phyloP scores from a whole-genome alignment of 2,888 invertebrate species.

The Chrysomela aeneicollis region DNA sequence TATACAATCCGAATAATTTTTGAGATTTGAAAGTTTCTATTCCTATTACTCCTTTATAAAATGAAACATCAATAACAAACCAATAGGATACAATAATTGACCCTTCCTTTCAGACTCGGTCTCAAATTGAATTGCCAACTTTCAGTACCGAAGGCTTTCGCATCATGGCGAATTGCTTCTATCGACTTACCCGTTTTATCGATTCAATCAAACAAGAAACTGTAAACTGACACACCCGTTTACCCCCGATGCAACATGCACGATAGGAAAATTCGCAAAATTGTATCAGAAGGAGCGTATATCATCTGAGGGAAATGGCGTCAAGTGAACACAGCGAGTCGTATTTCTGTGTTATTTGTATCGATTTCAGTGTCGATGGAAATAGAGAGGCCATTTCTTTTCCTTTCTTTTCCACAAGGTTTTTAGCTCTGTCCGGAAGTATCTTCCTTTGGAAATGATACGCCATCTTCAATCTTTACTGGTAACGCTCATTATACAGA shows the following conservation, averaged over 20 bases:
- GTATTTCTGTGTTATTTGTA: neutral
- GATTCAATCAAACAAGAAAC: constrained; percentile 11
- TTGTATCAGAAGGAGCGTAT: constrained; percentile 9
- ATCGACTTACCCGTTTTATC: constrained; percentile 8
- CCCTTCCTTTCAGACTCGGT: neutral
- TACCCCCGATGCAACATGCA: neutral
- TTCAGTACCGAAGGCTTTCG: neutral
- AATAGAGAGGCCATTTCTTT: neutral
- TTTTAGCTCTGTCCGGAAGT: too few species aligned
- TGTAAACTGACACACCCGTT: constrained; percentile 16
- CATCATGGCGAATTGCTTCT: neutral
- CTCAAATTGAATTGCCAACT: constrained; percentile 1
- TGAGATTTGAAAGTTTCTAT: too few species aligned
- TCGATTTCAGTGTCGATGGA: neutral
- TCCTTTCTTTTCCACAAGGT: too few species aligned
- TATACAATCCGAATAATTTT: too few species aligned
- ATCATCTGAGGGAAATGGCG: neutral
- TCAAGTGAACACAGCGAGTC: neutral
- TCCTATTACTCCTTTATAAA: neutral
- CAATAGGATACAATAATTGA: neutral
- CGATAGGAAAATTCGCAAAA: constrained; percentile 16
- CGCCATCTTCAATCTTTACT: too few species aligned
- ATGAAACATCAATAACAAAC: neutral
- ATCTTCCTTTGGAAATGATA: too few species aligned
- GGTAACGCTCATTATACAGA: too few species aligned